Percentiles rank a stretch among this genome's conserved stretches.
These are phyloP conservation scores for Neoniphon sammara DNA, from an alignment of 2,797 vertebrate genomes.

Conservation along the genomic window DNA sequence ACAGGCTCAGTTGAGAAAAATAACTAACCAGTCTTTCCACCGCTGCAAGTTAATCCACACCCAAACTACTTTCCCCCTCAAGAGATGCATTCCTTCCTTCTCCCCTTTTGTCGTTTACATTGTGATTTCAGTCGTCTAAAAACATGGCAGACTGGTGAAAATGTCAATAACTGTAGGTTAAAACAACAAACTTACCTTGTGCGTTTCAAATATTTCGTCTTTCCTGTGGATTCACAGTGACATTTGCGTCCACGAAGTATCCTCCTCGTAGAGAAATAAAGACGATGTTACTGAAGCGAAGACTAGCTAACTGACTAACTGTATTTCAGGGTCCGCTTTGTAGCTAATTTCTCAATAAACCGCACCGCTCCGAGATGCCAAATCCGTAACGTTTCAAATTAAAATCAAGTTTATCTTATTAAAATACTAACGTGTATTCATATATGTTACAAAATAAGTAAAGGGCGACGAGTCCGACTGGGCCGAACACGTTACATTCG, in stretches of 20 bases:
- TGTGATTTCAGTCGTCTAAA: constrained; percentile 3
- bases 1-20: neutral
- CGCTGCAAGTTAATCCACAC: constrained; percentile 59
- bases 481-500: constrained; percentile 37
- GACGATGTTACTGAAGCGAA: neutral
- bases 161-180: neutral
- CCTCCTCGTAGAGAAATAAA: neutral
- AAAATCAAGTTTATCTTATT: neutral
- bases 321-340: constrained; percentile 57
- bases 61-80: constrained; percentile 58
- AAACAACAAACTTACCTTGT: constrained; percentile 59
- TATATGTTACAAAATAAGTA: neutral
- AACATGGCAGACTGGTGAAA: neutral
- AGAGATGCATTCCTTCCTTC: constrained; percentile 50
- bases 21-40: neutral
- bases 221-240: constrained; percentile 27
- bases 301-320: constrained; percentile 9
- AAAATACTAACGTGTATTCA: neutral
- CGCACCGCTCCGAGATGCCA: neutral
- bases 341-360: constrained; percentile 1
- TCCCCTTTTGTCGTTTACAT: constrained; percentile 13
- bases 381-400: neutral
- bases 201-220: fast-evolving
- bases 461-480: constrained; percentile 19
- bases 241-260: constrained; percentile 47